Evolutionary conservation across 2,113 vertebrate genomes (phyloP).

Genomic region (Brachypteracias leptosomus): DNA sequence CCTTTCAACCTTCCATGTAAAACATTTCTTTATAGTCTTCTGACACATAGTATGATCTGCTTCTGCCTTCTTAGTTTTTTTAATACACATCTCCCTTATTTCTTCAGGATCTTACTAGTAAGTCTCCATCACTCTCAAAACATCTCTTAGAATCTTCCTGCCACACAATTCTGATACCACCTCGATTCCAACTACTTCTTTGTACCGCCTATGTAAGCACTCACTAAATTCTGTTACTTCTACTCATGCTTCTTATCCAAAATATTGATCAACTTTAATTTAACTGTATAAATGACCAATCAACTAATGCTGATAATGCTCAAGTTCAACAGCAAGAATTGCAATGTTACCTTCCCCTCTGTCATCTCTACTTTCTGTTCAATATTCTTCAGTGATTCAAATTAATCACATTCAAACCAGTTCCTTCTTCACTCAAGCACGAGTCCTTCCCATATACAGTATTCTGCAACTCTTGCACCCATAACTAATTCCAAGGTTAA

Average conservation of each 20-base stretch:
- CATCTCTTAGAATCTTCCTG: neutral
- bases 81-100: neutral
- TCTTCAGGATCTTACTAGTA: neutral
- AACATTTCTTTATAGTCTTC: neutral
- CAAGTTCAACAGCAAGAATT: neutral
- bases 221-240: neutral
- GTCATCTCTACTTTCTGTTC: neutral
- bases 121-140: neutral
- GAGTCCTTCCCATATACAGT: neutral
- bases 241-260: neutral
- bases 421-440: neutral
- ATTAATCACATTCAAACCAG: neutral
- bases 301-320: neutral
- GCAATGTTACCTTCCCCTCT: neutral
- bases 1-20: neutral
- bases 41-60: neutral
- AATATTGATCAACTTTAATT: neutral
- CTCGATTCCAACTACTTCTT: neutral
- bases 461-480: neutral
- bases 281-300: neutral
- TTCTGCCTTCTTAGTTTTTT: neutral
- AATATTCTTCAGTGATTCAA: neutral
- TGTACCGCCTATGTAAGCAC: neutral
- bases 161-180: neutral
- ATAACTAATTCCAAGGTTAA: neutral